Conservation (phyloP, 2,113 vertebrate genomes). For the Oreochromis aureus region DNA sequence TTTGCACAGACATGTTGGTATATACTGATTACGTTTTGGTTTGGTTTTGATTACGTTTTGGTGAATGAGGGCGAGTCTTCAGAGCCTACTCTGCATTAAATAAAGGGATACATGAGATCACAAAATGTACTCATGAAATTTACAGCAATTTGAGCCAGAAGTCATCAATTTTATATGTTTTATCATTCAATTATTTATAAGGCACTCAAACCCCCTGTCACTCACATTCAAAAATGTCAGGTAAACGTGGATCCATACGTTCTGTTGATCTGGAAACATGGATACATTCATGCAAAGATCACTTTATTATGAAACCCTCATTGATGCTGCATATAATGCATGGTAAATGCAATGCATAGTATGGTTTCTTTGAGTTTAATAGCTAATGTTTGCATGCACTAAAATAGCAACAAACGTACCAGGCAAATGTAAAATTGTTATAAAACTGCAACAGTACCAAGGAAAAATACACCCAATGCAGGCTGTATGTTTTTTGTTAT, state of each 20-base stretch:
- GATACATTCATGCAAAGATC: background rate
- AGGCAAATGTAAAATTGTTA: background rate
- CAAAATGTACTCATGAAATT: background rate
- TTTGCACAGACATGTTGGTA: no score
- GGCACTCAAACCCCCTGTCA: background rate
- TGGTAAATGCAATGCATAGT: background rate
- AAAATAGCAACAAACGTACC: background rate
- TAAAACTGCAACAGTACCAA: background rate
- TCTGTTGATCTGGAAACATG: background rate
- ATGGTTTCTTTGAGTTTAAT: background rate
- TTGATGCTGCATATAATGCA: background rate
- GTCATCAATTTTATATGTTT: background rate
- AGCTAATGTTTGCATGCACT: background rate
- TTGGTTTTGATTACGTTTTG: background rate
- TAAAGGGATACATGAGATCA: background rate
- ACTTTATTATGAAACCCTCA: background rate
- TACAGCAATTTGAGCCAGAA: background rate
- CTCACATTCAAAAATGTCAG: background rate
- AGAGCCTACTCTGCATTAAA: background rate
- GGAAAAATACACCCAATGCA: background rate
- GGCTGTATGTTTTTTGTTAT: background rate
- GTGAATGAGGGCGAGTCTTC: background rate
- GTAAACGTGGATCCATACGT: background rate
- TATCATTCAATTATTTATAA: background rate
- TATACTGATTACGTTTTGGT: background rate